Evolutionary conservation across 2,888 invertebrate species (phyloP).

Genomic region (Neocrepidodera transversa): DNA sequence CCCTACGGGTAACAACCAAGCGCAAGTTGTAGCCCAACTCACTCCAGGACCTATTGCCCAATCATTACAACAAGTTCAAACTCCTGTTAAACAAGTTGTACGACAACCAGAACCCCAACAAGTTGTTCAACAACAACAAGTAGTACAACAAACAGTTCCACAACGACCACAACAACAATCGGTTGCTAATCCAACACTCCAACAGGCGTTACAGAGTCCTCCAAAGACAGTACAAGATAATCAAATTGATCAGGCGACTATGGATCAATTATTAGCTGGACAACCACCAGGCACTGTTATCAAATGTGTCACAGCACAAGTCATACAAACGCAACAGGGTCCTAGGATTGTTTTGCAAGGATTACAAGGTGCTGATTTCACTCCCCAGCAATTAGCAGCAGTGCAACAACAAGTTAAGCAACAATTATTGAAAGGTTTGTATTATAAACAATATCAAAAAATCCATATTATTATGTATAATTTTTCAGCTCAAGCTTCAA

Average conservation of each 20-base stretch:
- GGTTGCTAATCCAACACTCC: constrained; percentile 41
- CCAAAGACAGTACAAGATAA: constrained; percentile 32
- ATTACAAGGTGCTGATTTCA: constrained; percentile 81
- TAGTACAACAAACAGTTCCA: constrained; percentile 28
- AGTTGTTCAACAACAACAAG: constrained; percentile 31
- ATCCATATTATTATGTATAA: not conserved
- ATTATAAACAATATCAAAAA: constrained; percentile 9
- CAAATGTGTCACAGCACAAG: constrained; percentile 87
- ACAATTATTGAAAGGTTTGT: constrained; percentile 80
- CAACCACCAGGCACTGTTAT: constrained; percentile 87
- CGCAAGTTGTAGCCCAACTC: constrained; percentile 78
- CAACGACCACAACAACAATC: constrained; percentile 35
- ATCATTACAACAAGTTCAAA: constrained; percentile 28
- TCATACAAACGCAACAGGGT: constrained; percentile 83
- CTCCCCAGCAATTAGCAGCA: constrained; percentile 79
- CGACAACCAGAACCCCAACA: constrained; percentile 31
- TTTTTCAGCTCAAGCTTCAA: constrained; percentile 79
- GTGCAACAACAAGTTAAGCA: constrained; percentile 91
- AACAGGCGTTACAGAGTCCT: constrained; percentile 33
- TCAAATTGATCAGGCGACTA: constrained; percentile 60
- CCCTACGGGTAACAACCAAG: constrained; percentile 79
- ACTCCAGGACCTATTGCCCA: constrained; percentile 57
- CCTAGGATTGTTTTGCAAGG: constrained; percentile 88
- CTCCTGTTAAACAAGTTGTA: constrained; percentile 26
- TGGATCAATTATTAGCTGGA: constrained; percentile 76